Base-by-base conservation (phyloP, 2,797 vertebrate genomes). In the Chelon labrosus region DNA sequence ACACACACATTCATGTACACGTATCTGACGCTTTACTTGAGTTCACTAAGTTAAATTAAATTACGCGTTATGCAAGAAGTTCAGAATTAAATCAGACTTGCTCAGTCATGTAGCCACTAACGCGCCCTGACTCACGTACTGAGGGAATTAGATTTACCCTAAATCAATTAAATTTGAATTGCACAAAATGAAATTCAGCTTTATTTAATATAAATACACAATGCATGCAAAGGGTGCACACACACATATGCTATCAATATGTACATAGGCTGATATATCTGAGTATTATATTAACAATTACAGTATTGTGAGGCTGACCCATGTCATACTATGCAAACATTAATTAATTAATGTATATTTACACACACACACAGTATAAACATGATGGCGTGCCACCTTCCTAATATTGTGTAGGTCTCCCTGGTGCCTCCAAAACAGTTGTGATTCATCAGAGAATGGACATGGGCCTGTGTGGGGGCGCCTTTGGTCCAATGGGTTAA, bases 11-110 rank as follows among this genome's bases (percentile, higher is more conserved):
- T n/a, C 35, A 42, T 25, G 2, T 44, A 62, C 47, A 42, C 39
- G 67, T 38, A 67, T 6, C 14, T 27, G 65, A 52, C 61, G 44
- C 60, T 68, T 69, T 59, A 50, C 47, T 68, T 77, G 73, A 65
- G 19, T 63, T 68, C 63, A 70, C 60, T 38, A 54, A 78, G 67
- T 80, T 65, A 69, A 20, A 65, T 75, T 67, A 59, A 35, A 25
- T 41, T 63, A 16, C 38, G 44, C 57, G 63, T 79, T 64, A 75
- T 0, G 8, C 22, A 70, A 76, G n/a, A 58, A 47, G 37, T n/a
- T 47, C 25, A 31, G 31, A 55, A 49, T 72, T 10, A 55, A 58
- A n/a, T 75, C 55, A 55, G 70, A 49, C 54, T 70, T 35, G 20
- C 49, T 65, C 63, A 53, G 63, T 39, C 38, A 41, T 17, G 38